These are phyloP conservation scores for Pogonus chalceus DNA, from an alignment of 1,140 invertebrate genomes.

Conservation along the genomic window DNA sequence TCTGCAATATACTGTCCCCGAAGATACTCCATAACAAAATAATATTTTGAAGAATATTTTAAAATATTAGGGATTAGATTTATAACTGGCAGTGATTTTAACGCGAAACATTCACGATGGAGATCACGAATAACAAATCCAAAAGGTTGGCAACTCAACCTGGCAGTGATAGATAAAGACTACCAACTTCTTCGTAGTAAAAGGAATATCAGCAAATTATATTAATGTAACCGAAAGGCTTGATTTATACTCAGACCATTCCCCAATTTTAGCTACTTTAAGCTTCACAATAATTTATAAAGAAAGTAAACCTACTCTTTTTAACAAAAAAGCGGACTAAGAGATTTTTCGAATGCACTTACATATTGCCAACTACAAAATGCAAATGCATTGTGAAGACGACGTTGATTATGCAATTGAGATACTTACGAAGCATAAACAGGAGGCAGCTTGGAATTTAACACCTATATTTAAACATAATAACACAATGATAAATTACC, in stretches of 20 bases:
- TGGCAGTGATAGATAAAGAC: slow-evolving; percentile 14
- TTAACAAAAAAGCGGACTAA: neutral
- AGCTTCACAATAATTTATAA: neutral
- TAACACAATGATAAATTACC: neutral
- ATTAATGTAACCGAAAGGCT: slow-evolving; percentile 9
- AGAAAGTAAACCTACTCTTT: neutral
- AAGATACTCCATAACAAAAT: slow-evolving; percentile 14
- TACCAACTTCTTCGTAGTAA: slow-evolving; percentile 11
- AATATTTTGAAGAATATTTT: slow-evolving; percentile 18
- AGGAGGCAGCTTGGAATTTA: neutral
- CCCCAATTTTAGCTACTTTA: slow-evolving; percentile 6
- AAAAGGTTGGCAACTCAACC: slow-evolving; percentile 22
- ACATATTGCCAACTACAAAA: neutral
- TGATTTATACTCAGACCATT: slow-evolving; percentile 17
- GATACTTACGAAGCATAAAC: neutral
- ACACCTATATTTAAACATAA: neutral
- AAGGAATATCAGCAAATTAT: slow-evolving; percentile 11
- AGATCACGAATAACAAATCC: slow-evolving; percentile 27
- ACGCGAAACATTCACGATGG: slow-evolving; percentile 32
- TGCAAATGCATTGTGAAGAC: neutral
- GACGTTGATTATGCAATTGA: neutral
- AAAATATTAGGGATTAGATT: slow-evolving; percentile 15
- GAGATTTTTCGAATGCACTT: neutral
- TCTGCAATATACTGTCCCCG: slow-evolving; percentile 21
- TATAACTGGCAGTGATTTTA: slow-evolving; percentile 20